Evolutionary conservation across 2,113 vertebrate genomes (phyloP).

Genomic region (Canis aureus): DNA sequence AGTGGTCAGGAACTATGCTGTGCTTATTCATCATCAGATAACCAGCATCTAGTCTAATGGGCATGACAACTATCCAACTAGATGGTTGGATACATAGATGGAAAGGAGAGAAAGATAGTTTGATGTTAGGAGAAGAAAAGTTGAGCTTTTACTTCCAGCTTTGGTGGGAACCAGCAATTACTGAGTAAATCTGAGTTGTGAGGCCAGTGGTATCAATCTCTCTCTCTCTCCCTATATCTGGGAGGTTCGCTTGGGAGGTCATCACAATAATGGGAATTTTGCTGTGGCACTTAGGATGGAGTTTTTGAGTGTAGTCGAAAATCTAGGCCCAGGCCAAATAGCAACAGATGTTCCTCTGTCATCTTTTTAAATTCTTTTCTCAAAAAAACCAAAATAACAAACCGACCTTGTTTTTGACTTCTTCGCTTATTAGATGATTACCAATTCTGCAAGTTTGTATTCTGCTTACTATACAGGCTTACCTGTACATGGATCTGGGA

Average conservation of each 20-base stretch:
- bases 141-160: not conserved
- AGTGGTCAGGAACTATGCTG: not conserved
- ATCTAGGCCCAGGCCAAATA: not conserved
- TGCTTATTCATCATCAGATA: not conserved
- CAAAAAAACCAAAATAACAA: slow-evolving; percentile 10
- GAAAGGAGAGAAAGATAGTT: not conserved
- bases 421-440: not conserved
- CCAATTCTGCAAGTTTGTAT: not conserved
- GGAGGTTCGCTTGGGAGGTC: not conserved
- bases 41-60: not conserved
- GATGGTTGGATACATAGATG: not conserved
- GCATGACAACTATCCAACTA: not conserved
- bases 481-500: not conserved
- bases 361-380: not conserved
- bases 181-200: not conserved
- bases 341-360: not conserved
- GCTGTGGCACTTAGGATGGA: not conserved
- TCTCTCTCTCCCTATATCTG: not conserved
- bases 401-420: not conserved
- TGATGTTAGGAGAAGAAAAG: not conserved
- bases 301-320: not conserved
- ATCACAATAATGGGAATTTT: not conserved
- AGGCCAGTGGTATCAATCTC: not conserved
- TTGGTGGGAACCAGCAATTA: not conserved
- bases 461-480: not conserved